Conservation (phyloP, 2,113 vertebrate genomes). For the Nothoprocta pentlandii region DNA sequence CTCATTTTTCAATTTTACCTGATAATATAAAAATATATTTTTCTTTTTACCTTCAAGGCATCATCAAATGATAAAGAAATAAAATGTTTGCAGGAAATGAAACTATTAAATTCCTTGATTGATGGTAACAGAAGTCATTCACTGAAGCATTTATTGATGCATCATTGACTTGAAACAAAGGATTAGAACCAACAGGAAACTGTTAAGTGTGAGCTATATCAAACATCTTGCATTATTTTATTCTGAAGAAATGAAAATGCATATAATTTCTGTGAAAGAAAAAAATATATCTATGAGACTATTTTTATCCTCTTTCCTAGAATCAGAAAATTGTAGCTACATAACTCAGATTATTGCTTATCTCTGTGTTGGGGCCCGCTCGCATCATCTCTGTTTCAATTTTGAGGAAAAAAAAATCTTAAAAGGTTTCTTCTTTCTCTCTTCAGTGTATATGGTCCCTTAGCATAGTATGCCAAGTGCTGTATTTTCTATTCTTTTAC, state of each 20-base stretch:
- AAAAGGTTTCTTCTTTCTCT: background rate
- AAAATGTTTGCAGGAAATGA: constrained; percentile 20
- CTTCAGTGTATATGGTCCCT: background rate
- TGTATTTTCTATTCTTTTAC: background rate
- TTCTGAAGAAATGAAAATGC: background rate
- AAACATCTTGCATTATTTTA: background rate
- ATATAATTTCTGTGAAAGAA: background rate
- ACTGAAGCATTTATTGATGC: background rate
- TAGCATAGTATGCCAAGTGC: background rate
- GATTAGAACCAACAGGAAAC: background rate
- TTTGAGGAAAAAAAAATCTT: background rate
- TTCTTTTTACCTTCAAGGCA: background rate
- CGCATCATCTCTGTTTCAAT: too few relatives aligned
- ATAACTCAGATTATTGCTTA: background rate
- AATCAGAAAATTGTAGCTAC: background rate
- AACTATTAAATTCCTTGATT: background rate
- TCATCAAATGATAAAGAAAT: constrained; percentile 1
- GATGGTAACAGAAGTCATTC: background rate
- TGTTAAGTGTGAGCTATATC: background rate
- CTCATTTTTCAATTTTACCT: constrained; percentile 44
- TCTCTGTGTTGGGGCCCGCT: too few relatives aligned
- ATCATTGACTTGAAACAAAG: constrained; percentile 7
- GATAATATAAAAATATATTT: background rate
- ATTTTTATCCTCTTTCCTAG: background rate
- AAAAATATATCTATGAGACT: background rate